Evolutionary conservation across 2,888 invertebrate genomes (phyloP).

Genomic region (Reticulitermes lucifugus): DNA sequence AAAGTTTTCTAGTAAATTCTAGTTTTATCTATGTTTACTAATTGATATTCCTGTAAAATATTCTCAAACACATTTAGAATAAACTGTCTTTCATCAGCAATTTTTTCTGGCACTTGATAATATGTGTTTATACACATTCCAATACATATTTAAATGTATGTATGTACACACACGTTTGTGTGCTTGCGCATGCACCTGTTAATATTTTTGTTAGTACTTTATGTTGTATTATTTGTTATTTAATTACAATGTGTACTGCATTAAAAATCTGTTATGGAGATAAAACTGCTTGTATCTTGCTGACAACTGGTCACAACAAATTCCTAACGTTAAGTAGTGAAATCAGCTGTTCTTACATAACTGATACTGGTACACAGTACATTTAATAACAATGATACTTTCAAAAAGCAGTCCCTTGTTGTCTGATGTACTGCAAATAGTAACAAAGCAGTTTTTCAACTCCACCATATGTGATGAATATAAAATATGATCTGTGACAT

Average conservation of each 20-base stretch:
- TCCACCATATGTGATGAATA: not conserved
- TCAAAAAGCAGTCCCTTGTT: not conserved
- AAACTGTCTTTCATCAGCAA: slow-evolving; percentile 27
- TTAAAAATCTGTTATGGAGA: not conserved
- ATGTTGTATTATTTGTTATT: not conserved
- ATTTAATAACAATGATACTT: not conserved
- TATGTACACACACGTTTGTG: slow-evolving; percentile 11
- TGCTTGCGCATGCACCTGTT: not conserved
- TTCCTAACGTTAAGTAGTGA: not conserved
- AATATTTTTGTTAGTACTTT: not conserved
- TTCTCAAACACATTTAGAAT: slow-evolving; percentile 41
- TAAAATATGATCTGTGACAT: not conserved
- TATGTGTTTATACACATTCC: slow-evolving; percentile 31
- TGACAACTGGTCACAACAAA: too few species aligned
- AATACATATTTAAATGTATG: slow-evolving; percentile 21
- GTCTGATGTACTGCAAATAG: not conserved
- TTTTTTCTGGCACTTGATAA: slow-evolving; percentile 40
- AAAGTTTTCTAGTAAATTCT: not conserved
- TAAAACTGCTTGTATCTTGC: not conserved
- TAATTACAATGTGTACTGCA: slow-evolving; percentile 28
- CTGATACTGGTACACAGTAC: not conserved
- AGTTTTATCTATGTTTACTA: not conserved
- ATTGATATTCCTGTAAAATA: slow-evolving; percentile 32
- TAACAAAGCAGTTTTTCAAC: not conserved
- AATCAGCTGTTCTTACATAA: not conserved